Conservation (phyloP, 2,113 vertebrate species). For the Neoarius graeffei region DNA sequence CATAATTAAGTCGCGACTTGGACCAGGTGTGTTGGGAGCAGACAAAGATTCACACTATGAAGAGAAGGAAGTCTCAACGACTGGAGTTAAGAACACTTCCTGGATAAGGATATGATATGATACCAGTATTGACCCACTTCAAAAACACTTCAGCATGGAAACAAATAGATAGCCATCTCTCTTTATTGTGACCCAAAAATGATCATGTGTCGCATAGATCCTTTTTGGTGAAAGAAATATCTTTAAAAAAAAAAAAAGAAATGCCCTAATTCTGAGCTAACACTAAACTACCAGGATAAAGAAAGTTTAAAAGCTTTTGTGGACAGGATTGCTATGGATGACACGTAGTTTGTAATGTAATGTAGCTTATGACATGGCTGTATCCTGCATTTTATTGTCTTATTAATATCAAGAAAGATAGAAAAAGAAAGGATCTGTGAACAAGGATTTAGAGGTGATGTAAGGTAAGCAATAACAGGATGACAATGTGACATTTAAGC, state of each 20-base stretch:
- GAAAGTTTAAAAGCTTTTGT: not conserved
- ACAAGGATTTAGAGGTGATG: not conserved
- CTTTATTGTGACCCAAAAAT: not conserved
- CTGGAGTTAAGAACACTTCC: not conserved
- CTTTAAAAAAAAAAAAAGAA: too few species aligned
- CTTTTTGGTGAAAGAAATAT: too few species aligned
- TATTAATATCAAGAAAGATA: not conserved
- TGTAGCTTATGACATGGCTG: too few species aligned
- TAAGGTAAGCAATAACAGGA: not conserved
- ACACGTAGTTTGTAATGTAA: not conserved
- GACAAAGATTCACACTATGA: not conserved
- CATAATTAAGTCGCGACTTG: not conserved
- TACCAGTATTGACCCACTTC: too few species aligned
- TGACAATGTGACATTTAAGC: not conserved
- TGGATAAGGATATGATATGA: too few species aligned
- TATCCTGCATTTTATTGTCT: not conserved
- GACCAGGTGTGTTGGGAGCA: not conserved
- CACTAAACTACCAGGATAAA: not conserved
- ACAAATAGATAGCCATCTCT: not conserved
- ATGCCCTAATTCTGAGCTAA: not conserved
- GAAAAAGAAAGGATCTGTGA: not conserved
- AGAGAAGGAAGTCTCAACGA: not conserved
- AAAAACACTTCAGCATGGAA: not conserved
- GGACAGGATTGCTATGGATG: not conserved
- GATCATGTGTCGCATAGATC: not conserved